Percentiles rank a stretch among this genome's conserved stretches.
phyloP scores from a whole-genome alignment of 2,888 invertebrate species.

The Himalopsyche kuldschensis region DNA sequence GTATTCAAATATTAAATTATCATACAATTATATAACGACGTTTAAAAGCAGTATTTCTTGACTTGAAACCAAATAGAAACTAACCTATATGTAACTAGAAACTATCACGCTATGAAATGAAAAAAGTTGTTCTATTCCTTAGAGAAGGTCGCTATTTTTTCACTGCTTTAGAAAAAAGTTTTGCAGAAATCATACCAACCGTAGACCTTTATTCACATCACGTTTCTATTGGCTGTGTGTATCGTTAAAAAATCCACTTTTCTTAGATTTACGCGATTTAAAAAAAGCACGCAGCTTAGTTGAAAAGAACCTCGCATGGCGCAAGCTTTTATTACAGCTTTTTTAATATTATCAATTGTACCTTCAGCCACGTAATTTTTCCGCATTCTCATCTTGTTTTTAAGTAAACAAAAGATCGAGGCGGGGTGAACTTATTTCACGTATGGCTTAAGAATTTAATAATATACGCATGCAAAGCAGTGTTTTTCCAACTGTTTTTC shows the following conservation, averaged over 20 bases:
- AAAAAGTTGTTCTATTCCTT: neutral
- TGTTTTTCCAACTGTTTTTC: too few species aligned
- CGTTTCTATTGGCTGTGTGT: neutral
- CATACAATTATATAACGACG: too few species aligned
- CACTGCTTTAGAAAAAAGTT: neutral
- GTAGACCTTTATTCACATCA: neutral
- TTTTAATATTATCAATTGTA: neutral
- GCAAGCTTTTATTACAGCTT: neutral
- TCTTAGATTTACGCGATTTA: neutral
- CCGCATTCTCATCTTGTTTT: neutral
- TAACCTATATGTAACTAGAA: too few species aligned
- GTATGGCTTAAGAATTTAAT: too few species aligned
- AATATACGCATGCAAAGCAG: too few species aligned
- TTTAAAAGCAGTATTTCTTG: too few species aligned
- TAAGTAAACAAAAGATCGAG: neutral
- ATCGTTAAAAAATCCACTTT: neutral
- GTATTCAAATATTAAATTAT: too few species aligned
- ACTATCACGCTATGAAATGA: too few species aligned
- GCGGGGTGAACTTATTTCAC: too few species aligned
- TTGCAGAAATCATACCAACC: neutral
- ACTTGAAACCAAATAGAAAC: too few species aligned
- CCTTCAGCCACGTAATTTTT: neutral
- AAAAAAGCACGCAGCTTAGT: neutral
- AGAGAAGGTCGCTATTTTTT: neutral
- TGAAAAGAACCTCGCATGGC: neutral